Base-by-base conservation (phyloP, 92 coral and sea anemone species). In the Nematostella vectensis region DNA sequence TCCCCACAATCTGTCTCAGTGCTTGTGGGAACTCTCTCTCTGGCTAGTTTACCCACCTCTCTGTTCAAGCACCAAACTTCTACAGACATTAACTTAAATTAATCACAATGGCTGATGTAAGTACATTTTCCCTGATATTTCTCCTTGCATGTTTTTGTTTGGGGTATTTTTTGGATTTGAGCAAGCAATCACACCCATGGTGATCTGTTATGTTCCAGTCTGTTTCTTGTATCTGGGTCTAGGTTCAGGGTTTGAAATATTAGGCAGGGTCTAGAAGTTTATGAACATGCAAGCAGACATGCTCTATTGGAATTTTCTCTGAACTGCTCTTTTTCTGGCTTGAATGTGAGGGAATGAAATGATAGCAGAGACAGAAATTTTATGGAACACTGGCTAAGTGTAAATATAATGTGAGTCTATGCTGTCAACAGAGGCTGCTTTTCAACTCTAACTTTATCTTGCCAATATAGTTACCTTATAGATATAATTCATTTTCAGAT, bases 21-120 rank as follows among this genome's bases (percentile, higher is more conserved):
- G 72, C 50, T 59, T 55, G 21, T 44, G 38, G 59, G 26, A 30
- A 51, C n/a, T 27, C 55, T 55, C 47, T 59, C 53, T 9, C 21
- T 6, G 18, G 4, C 23, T 11, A 4, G 4, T 17, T 19, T 45
- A 9, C 51, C 51, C 21, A 17, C 51, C 51, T 45, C 12, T 45
- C 12, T 45, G n/a, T n/a, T n/a, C n/a, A n/a, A n/a, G n/a, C n/a
- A n/a, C n/a, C n/a, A n/a, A n/a, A n/a, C n/a, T n/a, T n/a, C n/a
- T n/a, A n/a, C 51, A 45, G 51, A 9, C 51, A 45, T 9, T 11
- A 6, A 22, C 23, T 10, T 6, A 17, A 19, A 22, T 4, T 11
- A 9, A 6, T 4, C 12, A 19, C 9, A 10, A 45, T 45, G 51
- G 51, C 11, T 45, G 51, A 45, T 11, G 51, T 45, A 45, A 45